Evolutionary conservation across 1,140 invertebrate genomes (phyloP).

Genomic region (Drosophila auraria): DNA sequence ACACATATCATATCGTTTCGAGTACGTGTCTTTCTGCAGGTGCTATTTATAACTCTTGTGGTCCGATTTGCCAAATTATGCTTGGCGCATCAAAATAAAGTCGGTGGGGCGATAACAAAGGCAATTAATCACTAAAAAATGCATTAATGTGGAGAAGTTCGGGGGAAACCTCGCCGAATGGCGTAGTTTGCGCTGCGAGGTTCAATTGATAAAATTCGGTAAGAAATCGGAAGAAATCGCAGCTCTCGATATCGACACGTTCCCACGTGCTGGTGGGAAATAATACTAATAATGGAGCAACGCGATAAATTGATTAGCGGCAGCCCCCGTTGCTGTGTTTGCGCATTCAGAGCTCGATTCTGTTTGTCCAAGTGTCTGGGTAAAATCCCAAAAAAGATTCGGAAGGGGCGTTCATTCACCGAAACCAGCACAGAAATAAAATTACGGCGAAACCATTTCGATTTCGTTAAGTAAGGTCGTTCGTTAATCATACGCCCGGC

Average conservation of each 20-base stretch:
- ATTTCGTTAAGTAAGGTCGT: constrained; percentile 43
- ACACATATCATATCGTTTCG: constrained; percentile 16
- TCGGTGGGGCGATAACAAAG: constrained; percentile 8
- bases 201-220: constrained; percentile 52
- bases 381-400: constrained; percentile 11
- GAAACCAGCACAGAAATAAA: constrained; percentile 43
- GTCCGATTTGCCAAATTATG: constrained; percentile 46
- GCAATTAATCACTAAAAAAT: constrained; percentile 55
- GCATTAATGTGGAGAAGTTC: constrained; percentile 25
- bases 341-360: constrained; percentile 4
- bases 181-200: constrained; percentile 45
- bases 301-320: constrained; percentile 50
- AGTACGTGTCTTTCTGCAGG: constrained; percentile 46
- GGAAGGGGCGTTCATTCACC: constrained; percentile 43
- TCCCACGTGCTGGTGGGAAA: constrained; percentile 41
- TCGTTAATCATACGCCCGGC: constrained; percentile 52
- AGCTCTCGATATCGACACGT: constrained; percentile 37
- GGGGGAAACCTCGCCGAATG: constrained; percentile 25
- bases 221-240: not conserved
- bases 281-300: constrained; percentile 16
- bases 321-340: constrained; percentile 21
- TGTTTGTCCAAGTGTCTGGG: constrained; percentile 40
- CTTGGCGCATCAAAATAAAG: constrained; percentile 51
- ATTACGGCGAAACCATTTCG: constrained; percentile 45
- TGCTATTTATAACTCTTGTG: constrained; percentile 61